Percentiles rank a stretch among this genome's conserved stretches.
Conservation (phyloP, 2,888 invertebrate genomes). For the Cantharis flavilabris region DNA sequence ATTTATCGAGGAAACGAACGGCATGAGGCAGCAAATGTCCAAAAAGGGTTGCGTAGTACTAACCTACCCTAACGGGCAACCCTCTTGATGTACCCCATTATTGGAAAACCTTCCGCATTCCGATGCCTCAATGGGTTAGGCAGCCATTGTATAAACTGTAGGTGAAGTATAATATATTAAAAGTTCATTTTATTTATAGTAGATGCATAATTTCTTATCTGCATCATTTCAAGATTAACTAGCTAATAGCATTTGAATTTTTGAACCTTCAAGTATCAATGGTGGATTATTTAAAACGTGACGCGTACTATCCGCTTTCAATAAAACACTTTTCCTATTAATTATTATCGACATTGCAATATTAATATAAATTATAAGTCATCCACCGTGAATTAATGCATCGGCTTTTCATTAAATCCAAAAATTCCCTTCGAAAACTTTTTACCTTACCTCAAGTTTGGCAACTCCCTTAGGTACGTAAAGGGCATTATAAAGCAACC, state of each 20-base stretch:
- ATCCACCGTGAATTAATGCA: background rate
- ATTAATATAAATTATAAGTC: background rate
- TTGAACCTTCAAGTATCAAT: conserved; percentile 12
- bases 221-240: conserved; percentile 11
- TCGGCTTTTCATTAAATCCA: no score
- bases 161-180: conserved; percentile 29
- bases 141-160: conserved; percentile 22
- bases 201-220: conserved; percentile 16
- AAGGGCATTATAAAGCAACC: conserved; percentile 44
- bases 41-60: conserved; percentile 45
- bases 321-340: background rate
- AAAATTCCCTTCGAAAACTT: background rate
- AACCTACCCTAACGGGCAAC: conserved; percentile 45
- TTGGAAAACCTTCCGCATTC: conserved; percentile 48
- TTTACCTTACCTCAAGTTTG: conserved; percentile 33
- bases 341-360: background rate
- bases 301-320: background rate
- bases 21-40: conserved; percentile 31
- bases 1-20: conserved; percentile 36
- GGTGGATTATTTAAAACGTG: conserved; percentile 1
- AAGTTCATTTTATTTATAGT: conserved; percentile 11
- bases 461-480: conserved; percentile 39
- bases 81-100: conserved; percentile 46
- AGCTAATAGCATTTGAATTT: conserved; percentile 12
- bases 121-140: conserved; percentile 37